Conservation (phyloP, 1,140 invertebrate species). For the Lineus longissimus region DNA sequence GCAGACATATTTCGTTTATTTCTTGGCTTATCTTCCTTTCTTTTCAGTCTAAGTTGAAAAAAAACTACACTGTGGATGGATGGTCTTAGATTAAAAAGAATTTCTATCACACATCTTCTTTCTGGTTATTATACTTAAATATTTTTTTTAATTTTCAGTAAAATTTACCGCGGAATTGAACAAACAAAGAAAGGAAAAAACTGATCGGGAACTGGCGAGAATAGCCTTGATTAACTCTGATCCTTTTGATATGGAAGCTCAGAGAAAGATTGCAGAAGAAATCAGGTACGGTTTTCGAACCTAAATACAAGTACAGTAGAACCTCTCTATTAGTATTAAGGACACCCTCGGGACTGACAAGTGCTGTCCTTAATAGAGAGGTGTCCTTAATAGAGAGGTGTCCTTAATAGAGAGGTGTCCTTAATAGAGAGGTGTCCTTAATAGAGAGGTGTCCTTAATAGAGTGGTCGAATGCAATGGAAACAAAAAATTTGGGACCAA, state of each 20-base stretch:
- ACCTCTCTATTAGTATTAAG: too few relatives aligned
- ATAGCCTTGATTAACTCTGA: conserved; percentile 85
- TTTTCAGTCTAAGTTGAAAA: background rate
- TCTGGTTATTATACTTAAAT: background rate
- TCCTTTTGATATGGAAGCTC: conserved; percentile 92
- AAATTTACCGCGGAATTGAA: conserved; percentile 74
- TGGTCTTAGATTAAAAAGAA: background rate
- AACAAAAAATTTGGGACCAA: too few relatives aligned
- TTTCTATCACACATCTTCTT: background rate
- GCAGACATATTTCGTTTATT: too few relatives aligned
- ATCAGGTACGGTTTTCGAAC: conserved; percentile 67
- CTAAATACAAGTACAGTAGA: too few relatives aligned
- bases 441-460: too few relatives aligned
- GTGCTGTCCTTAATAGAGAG: too few relatives aligned
- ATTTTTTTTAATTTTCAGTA: conserved; percentile 58
- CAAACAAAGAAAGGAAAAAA: conserved; percentile 36
- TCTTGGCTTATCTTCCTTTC: too few relatives aligned
- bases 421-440: too few relatives aligned
- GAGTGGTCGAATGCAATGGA: too few relatives aligned
- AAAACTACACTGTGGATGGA: background rate
- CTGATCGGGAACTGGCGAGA: conserved; percentile 65
- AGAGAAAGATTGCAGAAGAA: conserved; percentile 90
- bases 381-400: too few relatives aligned
- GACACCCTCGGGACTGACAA: too few relatives aligned
- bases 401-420: too few relatives aligned